Conservation (phyloP, 2,113 vertebrate genomes). For the Phoenicopterus ruber region DNA sequence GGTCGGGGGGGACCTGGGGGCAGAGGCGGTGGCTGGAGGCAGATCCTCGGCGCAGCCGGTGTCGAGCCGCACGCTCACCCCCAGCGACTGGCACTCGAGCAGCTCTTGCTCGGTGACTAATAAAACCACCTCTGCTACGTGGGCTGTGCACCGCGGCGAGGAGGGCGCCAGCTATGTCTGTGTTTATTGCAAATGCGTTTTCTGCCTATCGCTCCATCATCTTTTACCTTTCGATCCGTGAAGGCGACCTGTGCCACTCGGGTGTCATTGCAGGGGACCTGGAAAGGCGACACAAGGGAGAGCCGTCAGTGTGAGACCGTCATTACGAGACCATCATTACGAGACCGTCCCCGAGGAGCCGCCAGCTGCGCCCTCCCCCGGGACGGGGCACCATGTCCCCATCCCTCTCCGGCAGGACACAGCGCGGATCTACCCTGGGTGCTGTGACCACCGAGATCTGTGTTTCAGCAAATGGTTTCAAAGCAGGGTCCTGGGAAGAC, state of each 20-base stretch:
- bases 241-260: conserved; percentile 40
- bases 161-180: rapidly evolving
- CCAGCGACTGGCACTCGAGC: rapidly evolving
- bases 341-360: background rate
- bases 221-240: background rate
- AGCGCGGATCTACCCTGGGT: rapidly evolving
- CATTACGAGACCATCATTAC: rapidly evolving
- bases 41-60: background rate
- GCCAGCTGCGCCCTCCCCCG: background rate
- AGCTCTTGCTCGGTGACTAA: background rate
- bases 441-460: background rate
- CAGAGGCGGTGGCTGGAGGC: background rate
- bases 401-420: rapidly evolving
- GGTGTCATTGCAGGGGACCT: conserved; percentile 59
- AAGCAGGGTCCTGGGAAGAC: background rate
- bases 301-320: rapidly evolving
- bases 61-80: rapidly evolving
- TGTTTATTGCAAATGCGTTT: rapidly evolving
- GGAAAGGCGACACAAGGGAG: background rate
- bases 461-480: background rate
- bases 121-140: background rate
- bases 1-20: too few species aligned
- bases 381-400: rapidly evolving
- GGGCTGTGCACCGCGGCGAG: background rate
- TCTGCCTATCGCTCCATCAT: rapidly evolving